These are phyloP conservation scores for Rhodophaea formosa DNA, from an alignment of 2,888 invertebrate genomes.

Conservation along the genomic window DNA sequence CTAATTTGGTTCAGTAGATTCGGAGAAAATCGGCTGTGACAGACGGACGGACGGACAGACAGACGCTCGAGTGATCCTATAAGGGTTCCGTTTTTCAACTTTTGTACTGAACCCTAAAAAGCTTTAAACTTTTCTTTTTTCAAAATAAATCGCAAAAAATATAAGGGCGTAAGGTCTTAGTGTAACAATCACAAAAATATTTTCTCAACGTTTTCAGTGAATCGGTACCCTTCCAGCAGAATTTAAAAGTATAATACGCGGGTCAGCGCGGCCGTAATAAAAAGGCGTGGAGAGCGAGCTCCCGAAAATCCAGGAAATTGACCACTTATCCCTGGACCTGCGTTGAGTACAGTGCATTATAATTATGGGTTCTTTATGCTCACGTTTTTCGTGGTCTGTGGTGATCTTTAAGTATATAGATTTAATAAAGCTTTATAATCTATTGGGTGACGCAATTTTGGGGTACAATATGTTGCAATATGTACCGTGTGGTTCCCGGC, in stretches of 20 bases:
- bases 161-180: background rate
- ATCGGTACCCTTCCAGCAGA: background rate
- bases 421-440: background rate
- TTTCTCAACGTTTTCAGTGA: background rate
- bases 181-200: background rate
- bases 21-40: no score
- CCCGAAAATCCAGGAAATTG: background rate
- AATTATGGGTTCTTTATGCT: background rate
- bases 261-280: background rate
- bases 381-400: background rate
- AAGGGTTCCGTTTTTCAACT: no score
- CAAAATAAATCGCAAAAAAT: no score
- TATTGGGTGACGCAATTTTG: background rate
- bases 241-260: background rate
- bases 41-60: no score
- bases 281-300: background rate
- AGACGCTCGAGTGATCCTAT: no score
- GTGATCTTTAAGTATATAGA: background rate
- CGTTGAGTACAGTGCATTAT: background rate
- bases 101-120: no score
- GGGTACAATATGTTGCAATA: no score
- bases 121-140: no score
- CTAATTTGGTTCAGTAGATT: no score
- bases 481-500: no score
- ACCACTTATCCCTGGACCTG: background rate